Evolutionary conservation across 2,797 vertebrate genomes (phyloP).

Genomic region (Myiotriccus ornatus): DNA sequence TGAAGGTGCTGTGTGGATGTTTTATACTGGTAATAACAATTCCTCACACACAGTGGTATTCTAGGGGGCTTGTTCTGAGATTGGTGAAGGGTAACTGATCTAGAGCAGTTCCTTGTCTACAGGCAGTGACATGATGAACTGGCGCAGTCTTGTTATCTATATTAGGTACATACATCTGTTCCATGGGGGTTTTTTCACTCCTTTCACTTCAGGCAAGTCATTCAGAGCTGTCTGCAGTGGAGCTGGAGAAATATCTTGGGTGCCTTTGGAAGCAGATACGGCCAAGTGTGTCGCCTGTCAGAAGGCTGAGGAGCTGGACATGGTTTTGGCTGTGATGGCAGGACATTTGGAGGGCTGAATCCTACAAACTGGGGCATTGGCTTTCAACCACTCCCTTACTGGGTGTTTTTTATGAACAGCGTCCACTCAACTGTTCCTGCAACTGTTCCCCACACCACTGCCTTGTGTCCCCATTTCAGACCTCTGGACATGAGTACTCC

Average conservation of each 20-base stretch:
- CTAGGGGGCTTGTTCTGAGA: neutral
- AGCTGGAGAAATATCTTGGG: neutral
- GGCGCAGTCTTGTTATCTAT: neutral
- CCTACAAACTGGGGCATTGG: neutral
- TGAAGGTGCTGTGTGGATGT: neutral
- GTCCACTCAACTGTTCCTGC: neutral
- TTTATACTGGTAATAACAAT: neutral
- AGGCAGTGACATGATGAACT: neutral
- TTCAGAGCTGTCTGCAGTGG: neutral
- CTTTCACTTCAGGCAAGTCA: neutral
- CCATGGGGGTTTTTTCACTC: neutral
- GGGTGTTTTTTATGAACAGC: neutral
- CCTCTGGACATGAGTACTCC: neutral
- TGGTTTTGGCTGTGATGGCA: neutral
- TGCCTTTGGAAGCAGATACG: neutral
- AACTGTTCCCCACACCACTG: neutral
- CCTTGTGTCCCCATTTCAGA: accelerated
- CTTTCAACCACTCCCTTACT: neutral
- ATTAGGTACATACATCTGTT: neutral
- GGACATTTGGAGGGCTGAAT: accelerated
- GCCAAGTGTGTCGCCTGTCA: neutral
- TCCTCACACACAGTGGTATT: neutral
- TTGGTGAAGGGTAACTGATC: neutral
- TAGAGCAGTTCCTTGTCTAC: neutral
- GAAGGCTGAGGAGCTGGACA: accelerated